phyloP scores from a whole-genome alignment of 2,888 invertebrate species.

The Athalia cordata region DNA sequence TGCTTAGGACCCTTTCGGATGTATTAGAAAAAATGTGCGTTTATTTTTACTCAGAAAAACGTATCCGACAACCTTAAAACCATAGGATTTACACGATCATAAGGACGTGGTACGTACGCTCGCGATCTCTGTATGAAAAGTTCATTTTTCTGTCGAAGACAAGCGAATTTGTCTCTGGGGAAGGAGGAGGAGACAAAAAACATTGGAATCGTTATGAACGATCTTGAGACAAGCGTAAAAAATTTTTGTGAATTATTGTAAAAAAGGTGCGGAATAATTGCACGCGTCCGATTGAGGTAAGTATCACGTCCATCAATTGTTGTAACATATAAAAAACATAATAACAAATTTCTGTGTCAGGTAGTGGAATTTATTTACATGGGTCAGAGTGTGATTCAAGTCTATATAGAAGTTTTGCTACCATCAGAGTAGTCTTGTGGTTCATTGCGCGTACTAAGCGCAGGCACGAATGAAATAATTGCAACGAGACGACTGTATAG shows the following conservation, averaged over 20 bases:
- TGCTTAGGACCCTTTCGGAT: conserved; percentile 22
- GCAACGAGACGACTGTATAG: conserved; percentile 32
- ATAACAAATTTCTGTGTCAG: neutral
- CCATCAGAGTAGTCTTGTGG: conserved; percentile 29
- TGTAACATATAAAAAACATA: neutral
- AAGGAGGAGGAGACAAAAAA: too few species aligned
- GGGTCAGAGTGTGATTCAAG: conserved; percentile 26
- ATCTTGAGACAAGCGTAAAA: too few species aligned
- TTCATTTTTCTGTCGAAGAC: too few species aligned
- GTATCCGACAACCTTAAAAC: conserved; percentile 11
- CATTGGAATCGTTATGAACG: too few species aligned
- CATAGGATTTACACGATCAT: neutral
- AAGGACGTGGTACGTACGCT: conserved; percentile 7
- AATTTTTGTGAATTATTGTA: neutral
- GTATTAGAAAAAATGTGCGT: neutral
- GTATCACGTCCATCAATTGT: neutral
- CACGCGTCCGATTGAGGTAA: neutral
- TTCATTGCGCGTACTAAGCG: conserved; percentile 33
- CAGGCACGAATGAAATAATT: conserved; percentile 37
- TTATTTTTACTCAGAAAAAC: neutral
- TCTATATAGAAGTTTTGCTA: conserved; percentile 21
- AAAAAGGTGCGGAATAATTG: neutral
- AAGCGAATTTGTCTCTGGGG: too few species aligned
- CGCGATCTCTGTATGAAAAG: too few species aligned
- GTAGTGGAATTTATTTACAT: conserved; percentile 21